Evolutionary conservation across 2,888 invertebrate genomes (phyloP), one percentile per base, ranked within the genome.

Genomic region (Morpho achilles): DNA sequence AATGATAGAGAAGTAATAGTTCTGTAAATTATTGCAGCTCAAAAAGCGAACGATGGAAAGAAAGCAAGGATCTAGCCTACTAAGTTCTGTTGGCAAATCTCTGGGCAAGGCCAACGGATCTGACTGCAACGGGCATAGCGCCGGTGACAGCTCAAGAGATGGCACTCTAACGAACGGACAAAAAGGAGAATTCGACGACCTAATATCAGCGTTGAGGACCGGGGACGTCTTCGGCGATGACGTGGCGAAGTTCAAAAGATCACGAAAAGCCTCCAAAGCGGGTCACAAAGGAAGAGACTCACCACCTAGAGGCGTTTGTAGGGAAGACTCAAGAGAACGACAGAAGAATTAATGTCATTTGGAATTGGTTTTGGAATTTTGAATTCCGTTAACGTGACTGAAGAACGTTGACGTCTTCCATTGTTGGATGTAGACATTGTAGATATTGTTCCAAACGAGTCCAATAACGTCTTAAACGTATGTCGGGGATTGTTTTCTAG

Each of bases 201-300:
- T 98, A 69, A 98, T 98, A 77, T 98, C 98, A 0, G 98, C 98
- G 0, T 82, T 98, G 54, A 88, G 98, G 61, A 98, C 98, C 0
- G 98, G 98, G 0, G 98, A 98, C 74, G 98, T 98, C 0, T 98
- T 98, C 75, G 97, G 98, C 0, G 98, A 98, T 76, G 98, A 98
- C 77, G 96, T 98, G 73, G 97, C 97, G 56, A 98, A 98, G 85
- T 96, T 98, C 70, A 91, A 91, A 62, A 70, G 91, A 41, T 86
- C 91, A 0, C 73, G 90, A 43, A 91, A 91, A 67, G 75, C 88
- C 0, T 82, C 88, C n/a, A 91, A 89, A 68, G 32, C 32, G 32
- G 77, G 74, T 16, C 80, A 83, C 40, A 91, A 88, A 62, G 91
- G 91, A 0, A 69, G 91, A 8, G 91, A 91, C 55, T 90, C 91